Conservation (phyloP, 2,888 invertebrate genomes). For the Oeneis ivallda region DNA sequence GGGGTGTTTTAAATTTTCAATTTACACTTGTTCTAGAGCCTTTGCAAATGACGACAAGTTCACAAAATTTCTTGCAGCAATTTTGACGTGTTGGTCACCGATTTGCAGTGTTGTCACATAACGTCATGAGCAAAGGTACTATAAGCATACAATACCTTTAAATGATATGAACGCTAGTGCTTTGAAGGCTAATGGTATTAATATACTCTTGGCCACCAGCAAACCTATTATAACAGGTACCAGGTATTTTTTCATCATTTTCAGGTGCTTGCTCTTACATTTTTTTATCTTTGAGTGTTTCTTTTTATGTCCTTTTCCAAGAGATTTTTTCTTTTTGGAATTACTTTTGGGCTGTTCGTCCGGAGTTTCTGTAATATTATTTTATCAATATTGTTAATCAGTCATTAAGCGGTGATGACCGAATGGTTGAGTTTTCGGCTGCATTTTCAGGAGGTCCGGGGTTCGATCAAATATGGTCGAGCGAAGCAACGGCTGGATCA, state of each 20-base stretch:
- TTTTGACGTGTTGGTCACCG: no score
- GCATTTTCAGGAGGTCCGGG: no score
- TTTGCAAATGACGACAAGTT: no score
- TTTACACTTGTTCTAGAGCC: no score
- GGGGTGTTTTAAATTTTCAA: no score
- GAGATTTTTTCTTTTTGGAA: slow-evolving; percentile 37
- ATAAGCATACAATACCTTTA: slow-evolving; percentile 62
- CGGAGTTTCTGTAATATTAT: slow-evolving; percentile 5
- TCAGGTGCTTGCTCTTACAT: slow-evolving; percentile 54
- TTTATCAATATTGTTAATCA: not conserved
- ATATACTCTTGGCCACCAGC: slow-evolving; percentile 84
- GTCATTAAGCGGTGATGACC: no score
- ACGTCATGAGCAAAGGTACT: not conserved
- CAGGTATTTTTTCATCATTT: slow-evolving; percentile 78
- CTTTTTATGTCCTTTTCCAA: slow-evolving; percentile 40
- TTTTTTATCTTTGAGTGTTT: slow-evolving; percentile 51
- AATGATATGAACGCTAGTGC: slow-evolving; percentile 85
- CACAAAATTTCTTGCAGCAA: no score
- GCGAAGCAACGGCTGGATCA: no score
- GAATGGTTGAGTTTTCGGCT: no score
- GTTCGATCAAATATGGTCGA: no score
- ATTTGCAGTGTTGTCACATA: not conserved
- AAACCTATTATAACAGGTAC: slow-evolving; percentile 84
- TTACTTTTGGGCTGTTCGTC: slow-evolving; percentile 30
- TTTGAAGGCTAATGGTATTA: slow-evolving; percentile 86